Conservation (phyloP, 2,797 vertebrate species). For the Coregonus ussuriensis region DNA sequence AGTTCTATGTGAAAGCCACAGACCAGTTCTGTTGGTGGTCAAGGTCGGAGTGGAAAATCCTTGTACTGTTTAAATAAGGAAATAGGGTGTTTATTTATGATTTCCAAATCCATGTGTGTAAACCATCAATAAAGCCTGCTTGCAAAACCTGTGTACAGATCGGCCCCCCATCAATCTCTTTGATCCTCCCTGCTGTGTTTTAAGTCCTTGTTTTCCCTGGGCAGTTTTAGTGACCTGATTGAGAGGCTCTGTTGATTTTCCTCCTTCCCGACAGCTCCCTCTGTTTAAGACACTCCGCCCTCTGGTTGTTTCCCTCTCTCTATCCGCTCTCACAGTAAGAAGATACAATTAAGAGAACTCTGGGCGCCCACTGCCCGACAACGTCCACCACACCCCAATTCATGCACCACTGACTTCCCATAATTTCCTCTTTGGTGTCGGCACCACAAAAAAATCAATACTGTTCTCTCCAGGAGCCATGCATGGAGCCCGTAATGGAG, state of each 20-base stretch:
- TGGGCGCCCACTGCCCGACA: not conserved
- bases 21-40: not conserved
- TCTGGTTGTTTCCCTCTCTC: not conserved
- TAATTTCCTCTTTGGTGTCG: not conserved
- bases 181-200: constrained; percentile 44
- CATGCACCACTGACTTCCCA: not conserved
- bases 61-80: not conserved
- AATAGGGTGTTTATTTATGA: constrained; percentile 60
- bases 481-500: not conserved
- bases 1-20: not conserved
- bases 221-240: constrained; percentile 27
- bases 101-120: constrained; percentile 59
- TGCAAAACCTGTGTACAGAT: constrained; percentile 45
- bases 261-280: not conserved
- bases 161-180: constrained; percentile 55
- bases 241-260: constrained; percentile 15
- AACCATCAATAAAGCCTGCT: constrained; percentile 60
- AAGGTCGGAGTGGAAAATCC: not conserved
- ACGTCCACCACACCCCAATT: not conserved
- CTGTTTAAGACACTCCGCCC: constrained; percentile 11
- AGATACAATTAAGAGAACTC: not conserved
- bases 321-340: not conserved
- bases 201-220: constrained; percentile 29
- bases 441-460: not conserved
- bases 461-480: not conserved